Evolutionary conservation across 2,113 vertebrate species (phyloP), one percentile per base, ranked within the genome.

Genomic region (Sphaerodactylus townsendi): DNA sequence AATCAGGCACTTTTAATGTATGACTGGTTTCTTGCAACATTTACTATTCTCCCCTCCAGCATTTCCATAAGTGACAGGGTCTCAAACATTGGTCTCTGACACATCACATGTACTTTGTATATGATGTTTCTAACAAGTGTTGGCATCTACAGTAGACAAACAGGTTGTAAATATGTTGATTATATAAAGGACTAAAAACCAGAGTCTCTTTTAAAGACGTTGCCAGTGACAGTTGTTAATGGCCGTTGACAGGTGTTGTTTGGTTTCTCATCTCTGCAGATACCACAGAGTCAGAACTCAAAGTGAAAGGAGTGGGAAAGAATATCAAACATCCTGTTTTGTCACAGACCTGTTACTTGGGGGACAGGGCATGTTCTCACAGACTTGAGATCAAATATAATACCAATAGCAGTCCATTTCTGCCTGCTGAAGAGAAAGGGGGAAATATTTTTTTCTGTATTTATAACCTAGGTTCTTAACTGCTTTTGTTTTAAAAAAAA

Each of bases 181-280:
- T 75, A 65, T 71, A 56, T 25, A 4, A 88, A 87, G 82, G 59
- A 5, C 1, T 64, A 89, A 59, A 89, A 75, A 89, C 1, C 0
- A 1, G 1, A n/a, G 3, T 5, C 81, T 4, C 1, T 66, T 86
- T 69, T 46, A 65, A 66, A 76, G 62, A 53, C 62, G 0, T 0
- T 10, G 76, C n/a, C 0, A 3, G 33, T 14, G 87, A 14, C 41
- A 85, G 64, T 84, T 89, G 59, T 44, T 87, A 8, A 73, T 56
- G 65, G 39, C 19, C 59, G 77, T 46, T 87, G 66, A 68, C 48
- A 78, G 78, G 70, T 89, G 25, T 19, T 89, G 25, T 21, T 4
- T 9, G 73, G 8, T 65, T 90, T 90, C 46, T 30, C 81, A 25
- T n/a, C 15, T 79, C 53, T 50, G 69, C 30, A 33, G 30, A 75